Percentiles rank a stretch among this genome's conserved stretches.
Conservation (phyloP, 1,140 invertebrate species). For the Phymastichus coffea region DNA sequence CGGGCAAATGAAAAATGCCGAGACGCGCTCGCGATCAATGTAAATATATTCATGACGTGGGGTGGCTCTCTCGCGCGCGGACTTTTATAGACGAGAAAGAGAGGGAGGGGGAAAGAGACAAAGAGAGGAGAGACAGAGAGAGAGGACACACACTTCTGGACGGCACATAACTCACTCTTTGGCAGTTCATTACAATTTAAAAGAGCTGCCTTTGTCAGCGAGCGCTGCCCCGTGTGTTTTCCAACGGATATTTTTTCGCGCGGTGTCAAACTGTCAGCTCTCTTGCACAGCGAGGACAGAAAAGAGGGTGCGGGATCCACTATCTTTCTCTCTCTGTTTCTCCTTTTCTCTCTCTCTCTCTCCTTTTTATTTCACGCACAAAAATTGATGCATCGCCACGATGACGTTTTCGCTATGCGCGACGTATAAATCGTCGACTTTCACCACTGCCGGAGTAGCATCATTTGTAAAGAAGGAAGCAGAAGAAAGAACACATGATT, state of each 20-base stretch:
- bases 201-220: conserved; percentile 43
- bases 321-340: too few relatives aligned
- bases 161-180: conserved; percentile 57
- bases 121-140: conserved; percentile 27
- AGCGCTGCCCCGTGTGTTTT: neutral
- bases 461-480: conserved; percentile 4
- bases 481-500: too few relatives aligned
- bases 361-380: too few relatives aligned
- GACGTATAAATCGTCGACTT: conserved; percentile 6
- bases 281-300: neutral
- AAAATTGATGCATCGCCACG: too few relatives aligned
- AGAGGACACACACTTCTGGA: conserved; percentile 45
- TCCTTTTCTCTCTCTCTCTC: too few relatives aligned
- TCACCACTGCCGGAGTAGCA: neutral
- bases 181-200: conserved; percentile 60
- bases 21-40: conserved; percentile 55
- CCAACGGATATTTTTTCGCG: conserved; percentile 29
- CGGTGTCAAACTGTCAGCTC: conserved; percentile 27
- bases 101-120: neutral
- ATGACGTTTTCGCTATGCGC: conserved; percentile 23
- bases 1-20: conserved; percentile 56
- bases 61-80: conserved; percentile 34
- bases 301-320: neutral
- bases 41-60: conserved; percentile 60
- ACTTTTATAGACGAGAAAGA: conserved; percentile 32